A percentile compares a stretch with the other conserved stretches of the same genome.
Conservation (phyloP, 2,113 vertebrate species). For the Sturnira hondurensis region DNA sequence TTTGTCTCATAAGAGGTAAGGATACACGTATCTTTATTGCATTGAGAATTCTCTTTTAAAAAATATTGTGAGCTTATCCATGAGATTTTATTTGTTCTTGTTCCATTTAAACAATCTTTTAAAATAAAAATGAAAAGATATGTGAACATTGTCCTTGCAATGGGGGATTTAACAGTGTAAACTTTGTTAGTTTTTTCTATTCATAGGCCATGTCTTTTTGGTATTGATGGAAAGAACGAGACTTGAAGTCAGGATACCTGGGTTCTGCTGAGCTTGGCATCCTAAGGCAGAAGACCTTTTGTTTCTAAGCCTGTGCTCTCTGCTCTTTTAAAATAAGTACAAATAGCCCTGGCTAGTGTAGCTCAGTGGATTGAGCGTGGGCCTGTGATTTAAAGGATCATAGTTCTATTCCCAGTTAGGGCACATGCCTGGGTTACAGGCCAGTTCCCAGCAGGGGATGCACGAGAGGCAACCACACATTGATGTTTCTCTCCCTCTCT, state of each 20-base stretch:
- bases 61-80: not conserved
- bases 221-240: not conserved
- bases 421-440: too few species aligned
- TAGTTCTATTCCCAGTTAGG: too few species aligned
- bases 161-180: not conserved
- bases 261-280: not conserved
- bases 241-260: not conserved
- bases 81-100: not conserved
- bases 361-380: too few species aligned
- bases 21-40: not conserved
- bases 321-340: not conserved
- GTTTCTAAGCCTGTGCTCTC: not conserved
- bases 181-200: not conserved
- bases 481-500: too few species aligned
- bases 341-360: too few species aligned
- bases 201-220: not conserved
- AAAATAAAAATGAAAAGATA: not conserved
- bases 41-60: slow-evolving; percentile 21
- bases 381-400: too few species aligned
- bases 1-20: not conserved
- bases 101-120: not conserved
- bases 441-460: too few species aligned
- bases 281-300: not conserved
- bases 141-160: not conserved
- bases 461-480: too few species aligned